Conservation (phyloP, 2,888 invertebrate genomes). For the Parnassius glacialis region DNA sequence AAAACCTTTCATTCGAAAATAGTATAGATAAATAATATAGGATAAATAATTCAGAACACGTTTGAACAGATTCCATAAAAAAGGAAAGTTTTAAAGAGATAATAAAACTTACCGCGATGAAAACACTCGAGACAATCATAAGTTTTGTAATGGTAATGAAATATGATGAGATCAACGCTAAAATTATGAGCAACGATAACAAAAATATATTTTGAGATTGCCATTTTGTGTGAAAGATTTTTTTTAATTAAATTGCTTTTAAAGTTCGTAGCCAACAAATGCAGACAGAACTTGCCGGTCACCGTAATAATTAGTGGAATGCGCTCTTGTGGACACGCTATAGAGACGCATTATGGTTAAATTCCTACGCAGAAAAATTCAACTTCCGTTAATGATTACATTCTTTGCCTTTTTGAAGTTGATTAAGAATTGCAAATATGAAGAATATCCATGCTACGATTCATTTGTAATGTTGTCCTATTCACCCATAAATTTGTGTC, state of each 20-base stretch:
- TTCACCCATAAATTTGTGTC: slow-evolving; percentile 4
- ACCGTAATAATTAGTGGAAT: too few species aligned
- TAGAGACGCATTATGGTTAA: too few species aligned
- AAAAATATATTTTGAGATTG: slow-evolving; percentile 2
- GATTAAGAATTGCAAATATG: not conserved
- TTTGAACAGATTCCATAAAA: too few species aligned
- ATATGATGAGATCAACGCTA: not conserved
- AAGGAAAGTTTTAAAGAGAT: not conserved
- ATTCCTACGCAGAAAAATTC: too few species aligned
- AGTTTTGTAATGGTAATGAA: slow-evolving; percentile 17
- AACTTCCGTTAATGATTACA: too few species aligned
- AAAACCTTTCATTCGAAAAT: too few species aligned
- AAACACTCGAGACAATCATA: slow-evolving; percentile 8
- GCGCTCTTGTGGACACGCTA: too few species aligned
- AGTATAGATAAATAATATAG: too few species aligned
- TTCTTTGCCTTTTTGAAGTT: too few species aligned
- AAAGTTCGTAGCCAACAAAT: not conserved
- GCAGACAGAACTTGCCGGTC: not conserved
- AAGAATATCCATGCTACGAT: not conserved
- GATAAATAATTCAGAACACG: too few species aligned
- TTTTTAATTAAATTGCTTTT: not conserved
- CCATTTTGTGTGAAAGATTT: not conserved
- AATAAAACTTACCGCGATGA: slow-evolving; percentile 3
- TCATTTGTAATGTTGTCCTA: not conserved
- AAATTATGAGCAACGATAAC: slow-evolving; percentile 4